Percentiles rank a stretch among this genome's conserved stretches.
phyloP scores from a whole-genome alignment of 1,140 invertebrate genomes.

The Plodia interpunctella region DNA sequence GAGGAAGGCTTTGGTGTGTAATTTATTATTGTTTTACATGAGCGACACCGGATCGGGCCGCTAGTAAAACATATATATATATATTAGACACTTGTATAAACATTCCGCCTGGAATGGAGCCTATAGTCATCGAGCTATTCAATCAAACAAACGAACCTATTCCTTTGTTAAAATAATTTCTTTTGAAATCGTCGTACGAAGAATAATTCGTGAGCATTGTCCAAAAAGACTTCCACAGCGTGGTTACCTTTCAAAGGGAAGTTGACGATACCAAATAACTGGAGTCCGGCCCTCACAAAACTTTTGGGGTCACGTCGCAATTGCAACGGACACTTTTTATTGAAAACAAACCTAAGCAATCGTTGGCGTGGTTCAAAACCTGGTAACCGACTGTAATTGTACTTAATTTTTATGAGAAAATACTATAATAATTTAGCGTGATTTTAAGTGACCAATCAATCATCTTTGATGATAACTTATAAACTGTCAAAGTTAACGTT shows the following conservation, averaged over 20 bases:
- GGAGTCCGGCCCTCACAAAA: background rate
- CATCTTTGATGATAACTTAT: no score
- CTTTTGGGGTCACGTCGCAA: background rate
- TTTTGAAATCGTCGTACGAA: background rate
- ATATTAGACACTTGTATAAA: no score
- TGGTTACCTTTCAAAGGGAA: conserved; percentile 1
- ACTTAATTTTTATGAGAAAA: background rate
- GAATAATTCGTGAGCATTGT: background rate
- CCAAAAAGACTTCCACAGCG: background rate
- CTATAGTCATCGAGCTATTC: no score
- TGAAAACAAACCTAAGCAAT: background rate
- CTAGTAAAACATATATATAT: no score
- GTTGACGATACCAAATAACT: background rate
- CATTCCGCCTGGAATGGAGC: no score
- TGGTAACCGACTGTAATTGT: background rate
- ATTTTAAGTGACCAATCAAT: no score
- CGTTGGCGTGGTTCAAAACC: background rate
- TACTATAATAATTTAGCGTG: no score
- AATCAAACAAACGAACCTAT: no score
- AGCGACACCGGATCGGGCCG: no score
- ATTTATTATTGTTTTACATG: no score
- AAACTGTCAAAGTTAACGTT: no score
- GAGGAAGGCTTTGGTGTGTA: no score
- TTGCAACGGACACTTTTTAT: conserved; percentile 2
- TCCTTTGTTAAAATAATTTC: background rate